These are phyloP conservation scores for Dipodomys ordii DNA, from an alignment of 2,113 vertebrate genomes.

Conservation along the genomic window DNA sequence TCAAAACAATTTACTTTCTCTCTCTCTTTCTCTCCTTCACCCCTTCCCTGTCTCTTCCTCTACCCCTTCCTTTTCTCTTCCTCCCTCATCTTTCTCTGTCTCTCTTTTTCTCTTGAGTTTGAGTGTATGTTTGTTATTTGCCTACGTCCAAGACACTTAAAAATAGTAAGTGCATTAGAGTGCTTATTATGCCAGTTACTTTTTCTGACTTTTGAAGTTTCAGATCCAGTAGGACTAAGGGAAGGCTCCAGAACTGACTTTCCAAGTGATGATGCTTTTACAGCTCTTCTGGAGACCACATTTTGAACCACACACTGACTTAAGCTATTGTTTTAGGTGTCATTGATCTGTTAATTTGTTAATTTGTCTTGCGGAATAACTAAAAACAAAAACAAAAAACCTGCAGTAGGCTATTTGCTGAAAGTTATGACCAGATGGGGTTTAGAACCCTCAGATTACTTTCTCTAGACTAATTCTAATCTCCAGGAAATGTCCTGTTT, in stretches of 20 bases:
- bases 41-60: neutral
- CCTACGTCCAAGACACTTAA: neutral
- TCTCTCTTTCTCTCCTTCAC: neutral
- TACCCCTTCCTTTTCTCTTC: too few species aligned
- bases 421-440: neutral
- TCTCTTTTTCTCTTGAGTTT: too few species aligned
- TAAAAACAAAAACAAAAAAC: neutral
- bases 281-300: neutral
- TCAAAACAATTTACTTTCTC: neutral
- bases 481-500: conserved; percentile 17
- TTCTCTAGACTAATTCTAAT: conserved; percentile 33
- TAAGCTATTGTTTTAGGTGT: neutral
- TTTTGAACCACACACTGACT: neutral
- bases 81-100: too few species aligned
- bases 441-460: conserved; percentile 15
- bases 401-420: neutral
- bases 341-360: neutral
- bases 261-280: neutral
- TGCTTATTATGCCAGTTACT: neutral
- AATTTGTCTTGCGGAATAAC: neutral
- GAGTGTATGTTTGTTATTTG: neutral
- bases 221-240: neutral
- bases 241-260: neutral
- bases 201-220: neutral
- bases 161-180: neutral